A percentile compares a stretch with the other conserved stretches of the same genome.
These are phyloP conservation scores for Pseudolycoriella hygida DNA, from an alignment of 2,888 invertebrate species.

Conservation along the genomic window DNA sequence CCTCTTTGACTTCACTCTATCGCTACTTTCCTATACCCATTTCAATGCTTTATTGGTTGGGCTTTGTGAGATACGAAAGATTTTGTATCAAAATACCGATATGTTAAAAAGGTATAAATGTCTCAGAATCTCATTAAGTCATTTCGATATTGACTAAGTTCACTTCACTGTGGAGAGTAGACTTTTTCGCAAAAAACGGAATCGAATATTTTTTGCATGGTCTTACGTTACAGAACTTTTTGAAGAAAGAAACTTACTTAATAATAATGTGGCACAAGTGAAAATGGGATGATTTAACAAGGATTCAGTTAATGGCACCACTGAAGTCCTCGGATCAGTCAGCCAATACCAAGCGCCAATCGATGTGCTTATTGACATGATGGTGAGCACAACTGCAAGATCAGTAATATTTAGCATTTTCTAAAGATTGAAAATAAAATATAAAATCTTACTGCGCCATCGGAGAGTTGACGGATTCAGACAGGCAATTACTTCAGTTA, in stretches of 20 bases:
- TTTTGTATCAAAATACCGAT: too few species aligned
- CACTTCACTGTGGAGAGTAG: too few species aligned
- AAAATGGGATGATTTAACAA: constrained; percentile 89
- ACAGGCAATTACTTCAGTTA: constrained; percentile 94
- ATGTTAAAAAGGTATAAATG: too few species aligned
- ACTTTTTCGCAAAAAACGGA: neutral
- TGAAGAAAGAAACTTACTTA: constrained; percentile 38
- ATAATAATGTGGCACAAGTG: constrained; percentile 64
- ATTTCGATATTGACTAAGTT: too few species aligned
- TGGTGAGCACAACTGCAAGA: constrained; percentile 58
- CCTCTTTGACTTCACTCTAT: too few species aligned
- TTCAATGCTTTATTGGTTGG: too few species aligned
- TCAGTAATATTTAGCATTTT: neutral
- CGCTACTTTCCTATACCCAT: too few species aligned
- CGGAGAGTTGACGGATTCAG: constrained; percentile 84
- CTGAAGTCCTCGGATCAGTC: constrained; percentile 82
- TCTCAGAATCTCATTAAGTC: too few species aligned
- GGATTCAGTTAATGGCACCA: constrained; percentile 79
- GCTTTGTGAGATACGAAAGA: too few species aligned
- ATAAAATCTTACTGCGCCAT: constrained; percentile 70
- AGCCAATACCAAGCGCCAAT: constrained; percentile 95
- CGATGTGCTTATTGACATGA: constrained; percentile 78
- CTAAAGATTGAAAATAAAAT: neutral
- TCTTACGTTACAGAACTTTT: neutral
- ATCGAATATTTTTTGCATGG: neutral